Conservation (phyloP, 1,140 invertebrate species). For the Rhyzopertha dominica region DNA sequence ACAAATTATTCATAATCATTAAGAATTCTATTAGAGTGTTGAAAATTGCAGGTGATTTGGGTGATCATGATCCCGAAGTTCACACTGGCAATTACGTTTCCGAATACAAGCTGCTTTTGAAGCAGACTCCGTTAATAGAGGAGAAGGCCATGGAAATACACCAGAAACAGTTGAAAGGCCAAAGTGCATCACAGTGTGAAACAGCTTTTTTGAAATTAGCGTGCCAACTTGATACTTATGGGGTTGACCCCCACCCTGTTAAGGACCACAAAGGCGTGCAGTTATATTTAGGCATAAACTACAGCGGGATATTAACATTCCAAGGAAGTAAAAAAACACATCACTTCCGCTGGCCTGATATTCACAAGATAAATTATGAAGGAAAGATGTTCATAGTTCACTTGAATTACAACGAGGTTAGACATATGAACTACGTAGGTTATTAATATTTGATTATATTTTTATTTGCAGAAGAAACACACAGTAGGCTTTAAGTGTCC, state of each 20-base stretch:
- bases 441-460: conserved; percentile 29
- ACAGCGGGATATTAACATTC: conserved; percentile 91
- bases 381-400: conserved; percentile 98
- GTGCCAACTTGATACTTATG: conserved; percentile 89
- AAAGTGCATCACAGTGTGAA: conserved; percentile 72
- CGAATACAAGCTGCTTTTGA: conserved; percentile 84
- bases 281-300: conserved; percentile 91
- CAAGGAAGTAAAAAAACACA: conserved; percentile 88
- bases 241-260: conserved; percentile 96
- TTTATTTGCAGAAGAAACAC: conserved; percentile 84
- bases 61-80: conserved; percentile 87
- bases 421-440: conserved; percentile 10
- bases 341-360: conserved; percentile 92
- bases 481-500: conserved; percentile 94
- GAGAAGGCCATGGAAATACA: conserved; percentile 87
- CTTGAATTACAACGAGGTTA: conserved; percentile 63
- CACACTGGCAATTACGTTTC: conserved; percentile 87
- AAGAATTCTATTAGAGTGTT: conserved; percentile 1
- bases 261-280: conserved; percentile 91
- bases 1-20: not conserved
- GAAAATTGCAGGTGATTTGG: conserved; percentile 75
- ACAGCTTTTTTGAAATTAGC: conserved; percentile 82
- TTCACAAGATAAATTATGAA: conserved; percentile 94
- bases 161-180: conserved; percentile 68
- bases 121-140: conserved; percentile 87